Evolutionary conservation across 2,113 vertebrate species (phyloP), one percentile per base, ranked within the genome.

Genomic region (Xenus cinereus): DNA sequence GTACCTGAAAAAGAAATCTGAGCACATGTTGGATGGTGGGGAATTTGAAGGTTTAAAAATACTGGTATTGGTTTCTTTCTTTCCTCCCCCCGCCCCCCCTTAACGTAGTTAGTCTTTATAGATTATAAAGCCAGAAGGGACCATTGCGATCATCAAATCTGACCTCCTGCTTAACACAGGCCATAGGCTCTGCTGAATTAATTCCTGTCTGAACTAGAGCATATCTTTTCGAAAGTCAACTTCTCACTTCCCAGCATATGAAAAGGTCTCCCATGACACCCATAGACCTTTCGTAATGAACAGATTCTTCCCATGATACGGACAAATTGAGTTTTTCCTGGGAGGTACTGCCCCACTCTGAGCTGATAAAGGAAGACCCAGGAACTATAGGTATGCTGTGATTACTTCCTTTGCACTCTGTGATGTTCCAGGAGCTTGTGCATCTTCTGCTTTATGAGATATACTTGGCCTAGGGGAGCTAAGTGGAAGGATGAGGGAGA

Each of bases 201-300:
- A 97, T 97, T 96, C 93, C 81, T 93, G 91, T 91, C 91, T 96
- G 92, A 95, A 94, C 96, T 93, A 83, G 77, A 95, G 91, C 94
- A 89, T 95, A 93, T 93, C 92, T 97, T 95, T 96, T 92, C 14
- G 39, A 95, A 97, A 97, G 93, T 97, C 96, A 97, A 97, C 97
- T 97, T 97, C 85, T 97, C 89, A 84, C 93, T 96, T 97, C 80
- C 96, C 71, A 64, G 83, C 76, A 92, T 95, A 97, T 97, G 94
- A 97, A 96, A 97, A 96, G 91, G 62, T 83, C 74, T 94, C 90
- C 95, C 92, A 89, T 84, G 96, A 92, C 76, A 90, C 88, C 96
- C 66, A 91, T 88, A 95, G 95, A 93, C 79, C 87, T 95, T 94
- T 92, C 82, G 83, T 95, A 93, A 82, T 82, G 84, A 94, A 93